Base-by-base conservation (phyloP, 1,140 invertebrate genomes). In the Drosophila auraria region DNA sequence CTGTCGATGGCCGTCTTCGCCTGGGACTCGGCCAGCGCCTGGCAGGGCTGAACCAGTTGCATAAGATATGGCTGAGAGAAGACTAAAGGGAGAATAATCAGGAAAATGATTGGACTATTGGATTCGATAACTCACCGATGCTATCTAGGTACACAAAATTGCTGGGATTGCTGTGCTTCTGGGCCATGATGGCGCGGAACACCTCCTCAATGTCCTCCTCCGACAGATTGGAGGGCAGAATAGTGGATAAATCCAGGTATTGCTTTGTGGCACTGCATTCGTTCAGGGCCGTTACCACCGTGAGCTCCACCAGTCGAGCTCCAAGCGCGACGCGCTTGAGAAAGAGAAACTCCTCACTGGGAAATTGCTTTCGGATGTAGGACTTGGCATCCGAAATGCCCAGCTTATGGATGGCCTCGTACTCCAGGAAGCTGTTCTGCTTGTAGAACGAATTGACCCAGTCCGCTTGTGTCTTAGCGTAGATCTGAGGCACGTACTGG, bases 391-490 rank as follows among this genome's bases (percentile, higher is more conserved):
- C 98, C 14, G 95, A 95, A 80, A 99, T 97, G 3, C 98, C 98
- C 56, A 99, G 94, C 78, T 98, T 94, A n/a, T 94, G 94, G 40
- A 99, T 93, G 4, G 97, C 96, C 93, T 99, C 98, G 94, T 98
- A 99, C 93, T 99, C 98, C 63, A 99, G 93, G 93, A 99, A 99
- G 76, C 97, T 97, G 94, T 99, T 99, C 93, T 99, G 98, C 92
- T 96, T 97, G 87, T 97, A 99, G 93, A 99, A 99, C 78, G 95
- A 96, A 76, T 97, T 95, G 1, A 99, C 96, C 97, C 98, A 99
- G 83, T 99, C 97, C 90, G 94, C 95, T 93, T 98, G 96, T 11
- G 94, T 96, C 93, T 96, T 97, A 3, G 97, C 96, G 92, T 99
- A 98, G 83, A 98, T 96, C 77, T 96, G 95, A 58, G 98, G 98